A percentile compares a stretch with the other conserved stretches of the same genome.
phyloP scores from a whole-genome alignment of 2,888 invertebrate genomes.

The Blera fallax region DNA sequence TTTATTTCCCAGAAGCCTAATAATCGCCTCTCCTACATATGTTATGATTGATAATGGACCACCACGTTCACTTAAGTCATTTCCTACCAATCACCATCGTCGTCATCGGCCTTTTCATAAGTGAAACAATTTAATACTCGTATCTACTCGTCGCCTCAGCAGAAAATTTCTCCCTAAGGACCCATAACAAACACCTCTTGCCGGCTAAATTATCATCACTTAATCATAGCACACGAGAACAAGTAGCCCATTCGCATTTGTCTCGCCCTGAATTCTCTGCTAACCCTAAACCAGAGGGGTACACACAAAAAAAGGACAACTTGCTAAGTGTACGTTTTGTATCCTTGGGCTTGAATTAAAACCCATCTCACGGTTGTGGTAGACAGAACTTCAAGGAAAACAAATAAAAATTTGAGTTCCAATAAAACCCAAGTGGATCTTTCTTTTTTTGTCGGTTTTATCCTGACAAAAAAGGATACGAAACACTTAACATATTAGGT shows the following conservation, averaged over 20 bases:
- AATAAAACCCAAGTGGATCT: conserved; percentile 16
- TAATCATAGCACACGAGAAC: conserved; percentile 19
- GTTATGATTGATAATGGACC: conserved; percentile 46
- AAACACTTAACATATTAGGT: conserved; percentile 16
- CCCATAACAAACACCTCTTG: conserved; percentile 48
- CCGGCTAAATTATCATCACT: conserved; percentile 50
- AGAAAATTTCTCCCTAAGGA: conserved; percentile 54
- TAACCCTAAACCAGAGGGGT: not conserved
- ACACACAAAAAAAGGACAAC: not conserved
- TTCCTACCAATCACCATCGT: conserved; percentile 29
- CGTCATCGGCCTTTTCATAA: conserved; percentile 6
- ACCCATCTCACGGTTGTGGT: not conserved
- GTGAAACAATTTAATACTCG: conserved; percentile 40
- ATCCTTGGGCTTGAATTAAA: not conserved
- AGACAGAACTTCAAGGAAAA: not conserved
- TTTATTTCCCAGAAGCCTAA: conserved; percentile 32
- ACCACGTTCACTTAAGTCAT: conserved; percentile 35
- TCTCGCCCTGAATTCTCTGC: not conserved
- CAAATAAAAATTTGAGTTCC: conserved; percentile 11
- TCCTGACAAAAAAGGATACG: conserved; percentile 19
- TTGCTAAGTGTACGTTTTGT: not conserved
- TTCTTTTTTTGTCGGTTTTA: not conserved
- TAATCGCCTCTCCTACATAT: conserved; percentile 1
- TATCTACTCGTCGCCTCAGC: conserved; percentile 32
- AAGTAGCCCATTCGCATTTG: conserved; percentile 23